Evolutionary conservation across 2,113 vertebrate species (phyloP), one percentile per base, ranked within the genome.

Genomic region (Lamprologus tigripictilis): DNA sequence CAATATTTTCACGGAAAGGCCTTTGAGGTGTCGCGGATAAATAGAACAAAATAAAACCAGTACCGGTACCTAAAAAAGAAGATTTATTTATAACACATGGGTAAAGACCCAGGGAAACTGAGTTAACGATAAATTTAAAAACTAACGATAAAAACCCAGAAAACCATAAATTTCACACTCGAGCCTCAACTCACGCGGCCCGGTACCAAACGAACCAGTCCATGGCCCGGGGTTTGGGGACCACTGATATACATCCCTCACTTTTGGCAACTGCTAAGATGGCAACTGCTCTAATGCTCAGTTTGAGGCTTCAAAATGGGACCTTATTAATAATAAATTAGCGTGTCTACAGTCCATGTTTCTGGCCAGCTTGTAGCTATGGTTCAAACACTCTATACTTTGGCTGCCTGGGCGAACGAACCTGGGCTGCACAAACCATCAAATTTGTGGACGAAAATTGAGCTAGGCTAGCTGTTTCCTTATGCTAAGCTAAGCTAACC

Each of bases 381-480:
- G 14, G 71, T 76, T 45, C 9, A 26, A 19, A 1, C 71, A 19
- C 23, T 73, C 13, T 26, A 47, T 45, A 76, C 23, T 19, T 49
- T 49, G 40, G 21, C 68, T 76, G 40, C 9, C 23, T 28, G 42
- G 9, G 0, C 1, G 4, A 47, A 7, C 8, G 0, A 76, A 73
- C 37, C 9, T 0, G 2, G 68, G 21, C 9, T 49, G 6, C 40
- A 47, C 42, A 28, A 47, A 47, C 37, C 13, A 26, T 45, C n/a
- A 7, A 26, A 73, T 73, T 45, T 73, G 68, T 45, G 37, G 37
- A 68, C 1, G 1, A 28, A 73, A 45, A 26, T 17, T 3, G 2
- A 78, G 42, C 42, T 1, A 78, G 16, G 23, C 71, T 49, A 78
- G 42, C 16, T 28, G 4, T 49, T 28, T 49, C 14, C 68, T 73